Base-by-base conservation (phyloP, 1,140 invertebrate species). In the Nasonia giraulti region DNA sequence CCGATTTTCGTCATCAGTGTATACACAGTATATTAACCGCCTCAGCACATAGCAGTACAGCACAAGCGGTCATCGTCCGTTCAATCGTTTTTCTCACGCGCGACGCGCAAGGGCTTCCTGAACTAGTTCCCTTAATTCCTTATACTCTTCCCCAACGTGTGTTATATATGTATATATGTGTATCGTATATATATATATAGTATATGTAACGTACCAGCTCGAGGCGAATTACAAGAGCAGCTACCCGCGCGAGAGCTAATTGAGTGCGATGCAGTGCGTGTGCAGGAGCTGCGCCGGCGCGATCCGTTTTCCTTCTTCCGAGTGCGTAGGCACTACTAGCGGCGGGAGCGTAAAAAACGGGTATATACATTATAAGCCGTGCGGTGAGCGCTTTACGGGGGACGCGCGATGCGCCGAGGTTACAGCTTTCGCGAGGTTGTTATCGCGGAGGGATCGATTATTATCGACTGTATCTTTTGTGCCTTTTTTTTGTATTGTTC, bases 291-390 rank as follows among this genome's bases (percentile, higher is more conserved):
- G 55, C 55, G 55, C 55, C 6, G 55, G 14, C 6, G 68, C 68
- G 68, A 8, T 33, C 27, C 31, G 23, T 71, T 71, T 71, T 71
- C 27, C 68, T 71, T 62, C 55, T 62, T 62, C 55, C 68, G 68
- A 71, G 68, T 33, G 68, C 68, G 68, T 71, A 71, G 1, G 68
- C 23, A 33, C 31, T 71, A 71, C 68, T 71, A 71, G 68, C 14
- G 0, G 68, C 68, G 23, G 68, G 23, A 33, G 68, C 68, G 68
- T 33, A 71, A 71, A 71, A 71, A 71, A 71, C 68, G 68, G 27
- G 68, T 62, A 62, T 62, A 62, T 62, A 62, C 27, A 71, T 71
- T 33, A 66, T 66, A 66, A 71, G 27, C 27, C 68, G 68, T n/a
- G 55, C 20, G 17, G 55, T 20, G 68, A 62, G 55, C 55, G 68